Evolutionary conservation across 2,113 vertebrate species (phyloP), one percentile per base, ranked within the genome.

Genomic region (Antigone vipio): DNA sequence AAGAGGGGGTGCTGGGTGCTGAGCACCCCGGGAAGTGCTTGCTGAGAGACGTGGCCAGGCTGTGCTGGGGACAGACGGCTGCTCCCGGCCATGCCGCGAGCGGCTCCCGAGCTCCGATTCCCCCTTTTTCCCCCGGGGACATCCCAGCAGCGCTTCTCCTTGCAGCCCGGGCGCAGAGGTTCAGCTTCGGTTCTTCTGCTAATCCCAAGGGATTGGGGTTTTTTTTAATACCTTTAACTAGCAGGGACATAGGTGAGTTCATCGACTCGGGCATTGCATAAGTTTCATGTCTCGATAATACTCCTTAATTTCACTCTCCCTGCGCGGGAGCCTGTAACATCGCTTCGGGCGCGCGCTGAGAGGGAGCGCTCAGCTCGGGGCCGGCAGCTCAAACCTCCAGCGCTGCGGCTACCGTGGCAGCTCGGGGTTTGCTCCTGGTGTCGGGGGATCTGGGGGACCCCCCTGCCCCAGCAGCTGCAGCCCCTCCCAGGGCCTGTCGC

Each of bases 301-400:
- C 10, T 68, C 29, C 53, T 66, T 44, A 14, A 40, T 68, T 34
- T 50, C 6, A 5, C 14, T 32, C 27, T 38, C 35, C 23, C 35
- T 11, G 21, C 44, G 44, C 4, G 1, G 34, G 68, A 40, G 52
- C 30, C 42, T 7, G 40, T 7, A 8, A 3, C 59, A 14, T 20
- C 7, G 2, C 21, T 30, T 5, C 3, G 9, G 17, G 35, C 0
- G 44, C 2, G 30, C 20, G 20, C n/a, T 23, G 66, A 7, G 34
- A 2, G 34, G 26, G 63, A 56, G 6, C 2, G 34, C 77, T 14
- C 20, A 6, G 32, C 62, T 29, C 5, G 6, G 60, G 29, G 45
- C 44, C 11, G 3, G 35, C 38, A 27, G n/a, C 79, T 44, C 20
- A 5, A 22, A 56, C 29, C 42, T 34, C 40, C 4, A 26, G 52